Evolutionary conservation across 2,113 vertebrate genomes (phyloP), one percentile per base, ranked within the genome.

Genomic region (Urocitellus parryii): DNA sequence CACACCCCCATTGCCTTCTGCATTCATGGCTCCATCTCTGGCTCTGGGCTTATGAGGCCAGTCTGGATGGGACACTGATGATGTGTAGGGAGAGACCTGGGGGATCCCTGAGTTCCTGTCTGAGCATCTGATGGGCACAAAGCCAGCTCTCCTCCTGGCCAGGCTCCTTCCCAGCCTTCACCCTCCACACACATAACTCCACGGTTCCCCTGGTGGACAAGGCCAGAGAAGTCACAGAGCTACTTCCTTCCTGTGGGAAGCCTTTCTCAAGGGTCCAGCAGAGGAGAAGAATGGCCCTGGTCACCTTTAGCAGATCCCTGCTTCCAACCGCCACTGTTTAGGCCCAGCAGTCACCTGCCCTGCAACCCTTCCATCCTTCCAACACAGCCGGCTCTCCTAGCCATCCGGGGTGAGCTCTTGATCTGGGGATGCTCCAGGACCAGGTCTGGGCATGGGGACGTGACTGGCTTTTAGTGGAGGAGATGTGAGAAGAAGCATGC

Each of bases 141-240:
- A 27, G 56, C 22, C 79, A 17, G 39, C n/a, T 81, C n/a, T 22
- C n/a, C 78, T 61, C 65, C 17, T 42, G 27, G 6, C 14, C 4
- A 17, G 20, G 51, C 14, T 22, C 78, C 1, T 12, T 20, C 3
- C 65, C 17, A 2, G 1, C 27, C 67, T 18, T 16, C 11, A 9
- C 42, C 25, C 16, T 0, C 17, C 8, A 63, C n/a, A n/a, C 37
- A 10, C 76, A 22, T 3, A 25, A 14, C 63, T 12, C 18, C 51
- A 70, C 12, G 8, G 39, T 16, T 32, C 45, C 51, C 2, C 2
- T 3, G 37, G 10, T 0, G 0, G 56, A 37, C 45, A 8, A 56
- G 25, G 16, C 20, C 45, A 37, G 39, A 25, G 20, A 10, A 39
- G 8, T 58, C 73, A 4, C 9, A 20, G 42, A 27, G 32, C 2